These are phyloP conservation scores for Netelia inedita DNA, from an alignment of 2,888 invertebrate genomes.

Conservation along the genomic window DNA sequence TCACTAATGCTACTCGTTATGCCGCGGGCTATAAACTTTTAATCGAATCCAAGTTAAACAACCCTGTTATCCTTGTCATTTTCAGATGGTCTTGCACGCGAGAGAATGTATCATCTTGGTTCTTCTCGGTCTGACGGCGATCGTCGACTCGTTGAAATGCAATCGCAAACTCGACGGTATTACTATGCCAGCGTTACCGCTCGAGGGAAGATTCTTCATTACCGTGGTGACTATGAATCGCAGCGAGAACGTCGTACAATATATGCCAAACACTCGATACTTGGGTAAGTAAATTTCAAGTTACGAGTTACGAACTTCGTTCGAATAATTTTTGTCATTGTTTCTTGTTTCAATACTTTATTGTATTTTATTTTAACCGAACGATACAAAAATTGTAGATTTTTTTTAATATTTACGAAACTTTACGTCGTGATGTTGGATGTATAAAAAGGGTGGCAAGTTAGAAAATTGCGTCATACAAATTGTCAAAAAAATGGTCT, in stretches of 20 bases:
- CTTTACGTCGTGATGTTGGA: too few relatives aligned
- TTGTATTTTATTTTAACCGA: too few relatives aligned
- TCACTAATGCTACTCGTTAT: too few relatives aligned
- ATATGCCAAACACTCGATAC: constrained; percentile 83
- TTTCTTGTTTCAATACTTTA: background rate
- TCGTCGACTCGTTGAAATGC: constrained; percentile 73
- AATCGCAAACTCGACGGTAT: constrained; percentile 76
- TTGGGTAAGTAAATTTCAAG: constrained; percentile 75
- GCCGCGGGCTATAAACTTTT: too few relatives aligned
- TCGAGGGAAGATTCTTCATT: constrained; percentile 78
- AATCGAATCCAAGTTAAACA: background rate
- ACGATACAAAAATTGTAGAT: background rate
- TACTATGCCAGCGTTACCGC: constrained; percentile 73
- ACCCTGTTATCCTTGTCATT: background rate
- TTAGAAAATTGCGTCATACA: too few relatives aligned
- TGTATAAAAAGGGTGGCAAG: too few relatives aligned
- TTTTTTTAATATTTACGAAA: background rate
- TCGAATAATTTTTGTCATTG: background rate
- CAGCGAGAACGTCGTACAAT: constrained; percentile 78
- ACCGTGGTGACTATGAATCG: constrained; percentile 77
- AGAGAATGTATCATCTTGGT: constrained; percentile 41
- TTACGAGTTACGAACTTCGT: background rate
- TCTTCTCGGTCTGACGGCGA: constrained; percentile 47
- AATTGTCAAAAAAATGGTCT: too few relatives aligned
- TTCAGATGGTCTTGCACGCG: constrained; percentile 66